Evolutionary conservation across 2,113 vertebrate genomes (phyloP), one percentile per base, ranked within the genome.

Genomic region (Myiozetetes cayanensis): DNA sequence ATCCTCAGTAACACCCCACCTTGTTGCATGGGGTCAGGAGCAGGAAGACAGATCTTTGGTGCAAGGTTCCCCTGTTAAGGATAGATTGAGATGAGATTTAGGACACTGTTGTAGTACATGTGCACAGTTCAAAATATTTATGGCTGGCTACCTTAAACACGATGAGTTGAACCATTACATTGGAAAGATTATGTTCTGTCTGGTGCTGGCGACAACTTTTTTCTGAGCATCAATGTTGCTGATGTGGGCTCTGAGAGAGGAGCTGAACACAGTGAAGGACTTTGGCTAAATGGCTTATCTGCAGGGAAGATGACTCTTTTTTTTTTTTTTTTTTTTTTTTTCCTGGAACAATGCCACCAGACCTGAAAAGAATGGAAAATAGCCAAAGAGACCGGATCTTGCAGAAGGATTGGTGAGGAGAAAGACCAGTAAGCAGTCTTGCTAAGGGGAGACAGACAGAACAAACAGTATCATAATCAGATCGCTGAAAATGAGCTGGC

Each of bases 211-310:
- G 10, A 20, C 0, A 2, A 27, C n/a, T 41, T 0, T 67, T 78
- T 68, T 62, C 61, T 58, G 30, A 71, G 37, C 33, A 44, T 16
- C 49, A 74, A 4, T 0, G 1, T 33, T 82, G 52, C 77, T 55
- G 47, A n/a, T 0, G 0, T 0, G 0, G 19, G 23, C 56, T 65
- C 8, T 61, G 24, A 39, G 81, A 79, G 47, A 43, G 35, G 27
- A 89, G 37, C 24, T 70, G 53, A 85, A 65, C 53, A 46, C 31
- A 56, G 19, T 0, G 1, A 78, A 79, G 30, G 17, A 56, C 37
- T 89, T 68, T 6, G 33, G 22, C 68, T 79, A 68, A 68, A 47
- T 10, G 7, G 21, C 21, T 75, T 71, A 59, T 53, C 28, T 55
- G 50, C 19, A 47, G 9, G 19, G 35, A 84, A 67, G 22, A 35